A percentile compares a stretch with the other conserved stretches of the same genome.
Conservation (phyloP, 2,888 invertebrate genomes). For the Apoderus coryli region DNA sequence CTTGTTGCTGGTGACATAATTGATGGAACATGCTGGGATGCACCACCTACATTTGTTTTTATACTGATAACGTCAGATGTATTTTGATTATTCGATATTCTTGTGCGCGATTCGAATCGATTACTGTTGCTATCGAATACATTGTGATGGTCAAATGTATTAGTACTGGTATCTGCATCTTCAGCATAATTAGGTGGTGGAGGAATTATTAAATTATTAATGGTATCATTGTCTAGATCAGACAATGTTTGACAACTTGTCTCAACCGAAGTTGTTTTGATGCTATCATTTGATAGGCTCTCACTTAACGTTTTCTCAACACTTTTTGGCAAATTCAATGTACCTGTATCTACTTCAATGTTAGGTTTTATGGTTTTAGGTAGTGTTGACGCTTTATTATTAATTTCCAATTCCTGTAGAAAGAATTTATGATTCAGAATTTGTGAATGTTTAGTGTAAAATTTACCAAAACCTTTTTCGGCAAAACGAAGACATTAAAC, state of each 20-base stretch:
- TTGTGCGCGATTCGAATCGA: too few species aligned
- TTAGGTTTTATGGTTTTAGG: slow-evolving; percentile 24
- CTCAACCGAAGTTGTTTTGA: too few species aligned
- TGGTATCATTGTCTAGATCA: not conserved
- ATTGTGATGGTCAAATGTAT: not conserved
- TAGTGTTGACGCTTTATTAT: slow-evolving; percentile 23
- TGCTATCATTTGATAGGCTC: too few species aligned
- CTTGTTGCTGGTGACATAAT: slow-evolving; percentile 12
- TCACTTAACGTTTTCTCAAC: not conserved
- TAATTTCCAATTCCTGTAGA: too few species aligned
- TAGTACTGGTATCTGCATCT: slow-evolving; percentile 6
- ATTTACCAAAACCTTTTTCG: too few species aligned
- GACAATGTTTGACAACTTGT: not conserved
- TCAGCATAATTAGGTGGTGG: slow-evolving; percentile 14
- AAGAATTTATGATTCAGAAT: too few species aligned
- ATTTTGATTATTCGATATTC: too few species aligned
- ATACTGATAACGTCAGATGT: too few species aligned
- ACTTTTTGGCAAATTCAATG: slow-evolving; percentile 14
- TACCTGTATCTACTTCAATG: slow-evolving; percentile 20
- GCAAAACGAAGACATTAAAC: too few species aligned
- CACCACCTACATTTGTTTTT: too few species aligned
- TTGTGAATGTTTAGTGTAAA: too few species aligned
- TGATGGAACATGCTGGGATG: too few species aligned
- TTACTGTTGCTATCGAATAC: not conserved
- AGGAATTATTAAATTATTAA: slow-evolving; percentile 10